phyloP scores from a whole-genome alignment of 2,888 invertebrate species.

The Phyllotreta cruciferae region DNA sequence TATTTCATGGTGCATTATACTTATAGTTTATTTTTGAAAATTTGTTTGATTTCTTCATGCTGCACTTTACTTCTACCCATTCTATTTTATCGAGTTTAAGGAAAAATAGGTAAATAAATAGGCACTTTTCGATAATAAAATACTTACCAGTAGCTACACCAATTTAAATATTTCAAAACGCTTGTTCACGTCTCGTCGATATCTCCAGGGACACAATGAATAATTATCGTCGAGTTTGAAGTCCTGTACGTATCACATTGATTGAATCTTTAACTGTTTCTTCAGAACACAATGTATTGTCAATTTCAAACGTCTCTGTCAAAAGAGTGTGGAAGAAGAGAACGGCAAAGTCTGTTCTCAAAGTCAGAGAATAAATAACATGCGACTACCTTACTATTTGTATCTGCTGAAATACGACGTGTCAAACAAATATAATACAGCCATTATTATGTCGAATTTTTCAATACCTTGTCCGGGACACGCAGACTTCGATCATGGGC shows the following conservation, averaged over 20 bases:
- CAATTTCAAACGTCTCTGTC: constrained; percentile 24
- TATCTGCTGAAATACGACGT: constrained; percentile 38
- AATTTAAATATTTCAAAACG: no score
- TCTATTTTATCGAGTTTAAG: no score
- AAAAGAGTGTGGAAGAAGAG: constrained; percentile 3
- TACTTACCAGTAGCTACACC: no score
- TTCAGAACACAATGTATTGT: constrained; percentile 15
- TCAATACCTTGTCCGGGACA: constrained; percentile 39
- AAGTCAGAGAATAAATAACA: constrained; percentile 26
- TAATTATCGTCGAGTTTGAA: no score
- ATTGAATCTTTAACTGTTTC: constrained; percentile 12
- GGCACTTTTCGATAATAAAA: no score
- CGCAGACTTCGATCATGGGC: constrained; percentile 2
- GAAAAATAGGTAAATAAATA: no score
- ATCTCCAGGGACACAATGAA: no score
- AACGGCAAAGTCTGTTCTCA: constrained; percentile 12
- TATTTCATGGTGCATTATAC: no score
- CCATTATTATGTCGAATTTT: constrained; percentile 38
- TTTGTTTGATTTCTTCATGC: no score
- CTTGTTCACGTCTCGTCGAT: no score
- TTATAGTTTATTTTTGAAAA: no score
- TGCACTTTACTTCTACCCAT: no score
- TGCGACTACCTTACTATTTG: constrained; percentile 32
- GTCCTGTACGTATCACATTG: neutral
- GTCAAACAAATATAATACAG: constrained; percentile 44